A percentile compares a stretch with the other conserved stretches of the same genome.
Conservation (phyloP, 2,888 invertebrate species). For the Cryptus armator region DNA sequence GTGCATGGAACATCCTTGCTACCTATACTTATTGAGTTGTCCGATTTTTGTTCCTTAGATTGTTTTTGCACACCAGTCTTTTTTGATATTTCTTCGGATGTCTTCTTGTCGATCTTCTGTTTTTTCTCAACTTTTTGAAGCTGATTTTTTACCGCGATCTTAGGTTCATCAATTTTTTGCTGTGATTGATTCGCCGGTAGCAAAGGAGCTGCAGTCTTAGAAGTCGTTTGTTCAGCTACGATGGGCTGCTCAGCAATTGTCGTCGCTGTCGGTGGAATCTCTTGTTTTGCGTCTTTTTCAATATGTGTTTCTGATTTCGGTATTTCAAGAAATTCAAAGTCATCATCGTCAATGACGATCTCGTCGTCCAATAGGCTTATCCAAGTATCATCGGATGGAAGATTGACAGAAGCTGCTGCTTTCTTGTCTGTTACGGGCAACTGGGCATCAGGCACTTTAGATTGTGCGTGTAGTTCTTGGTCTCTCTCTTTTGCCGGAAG, state of each 20-base stretch:
- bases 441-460: background rate
- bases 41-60: slow-evolving; percentile 14
- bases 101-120: slow-evolving; percentile 45
- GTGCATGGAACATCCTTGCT: slow-evolving; percentile 9
- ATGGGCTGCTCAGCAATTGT: slow-evolving; percentile 8
- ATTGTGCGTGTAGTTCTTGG: background rate
- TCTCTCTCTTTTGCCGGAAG: background rate
- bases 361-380: slow-evolving; percentile 78
- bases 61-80: slow-evolving; percentile 23
- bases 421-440: slow-evolving; percentile 33
- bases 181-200: slow-evolving; percentile 1
- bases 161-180: slow-evolving; percentile 30
- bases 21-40: background rate
- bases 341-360: slow-evolving; percentile 75
- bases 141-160: slow-evolving; percentile 22
- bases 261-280: background rate
- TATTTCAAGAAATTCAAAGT: slow-evolving; percentile 66
- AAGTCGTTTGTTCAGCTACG: slow-evolving; percentile 15
- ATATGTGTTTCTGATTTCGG: slow-evolving; percentile 30
- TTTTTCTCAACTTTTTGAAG: background rate
- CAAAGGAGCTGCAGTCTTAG: slow-evolving; percentile 72
- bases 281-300: slow-evolving; percentile 35
- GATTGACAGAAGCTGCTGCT: slow-evolving; percentile 62
- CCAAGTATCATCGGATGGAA: slow-evolving; percentile 73
- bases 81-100: slow-evolving; percentile 44